phyloP scores from a whole-genome alignment of 23 tunicate species.

The Clavelina lepadiformis region DNA sequence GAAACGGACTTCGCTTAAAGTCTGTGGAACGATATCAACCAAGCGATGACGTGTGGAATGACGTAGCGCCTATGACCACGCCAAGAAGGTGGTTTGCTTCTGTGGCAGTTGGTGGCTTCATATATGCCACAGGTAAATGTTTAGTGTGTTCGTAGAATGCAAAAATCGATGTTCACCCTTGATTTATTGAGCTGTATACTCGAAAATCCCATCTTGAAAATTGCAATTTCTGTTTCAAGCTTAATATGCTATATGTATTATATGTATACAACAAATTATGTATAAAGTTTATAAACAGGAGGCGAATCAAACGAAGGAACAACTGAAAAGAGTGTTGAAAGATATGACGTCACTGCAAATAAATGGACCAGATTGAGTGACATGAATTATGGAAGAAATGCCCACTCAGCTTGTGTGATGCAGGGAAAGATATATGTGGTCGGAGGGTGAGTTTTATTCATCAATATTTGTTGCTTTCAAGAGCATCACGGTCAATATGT shows the following conservation, averaged over 20 bases:
- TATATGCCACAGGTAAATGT: slow-evolving; percentile 37
- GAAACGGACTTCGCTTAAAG: slow-evolving; percentile 3
- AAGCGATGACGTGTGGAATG: slow-evolving; percentile 18
- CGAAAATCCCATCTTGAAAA: too few species aligned
- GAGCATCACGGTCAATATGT: background rate
- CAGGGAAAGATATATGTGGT: slow-evolving; percentile 25
- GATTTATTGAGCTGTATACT: too few species aligned
- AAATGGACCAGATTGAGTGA: slow-evolving; percentile 2
- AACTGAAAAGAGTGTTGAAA: slow-evolving; percentile 19
- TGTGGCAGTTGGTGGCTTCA: slow-evolving; percentile 17
- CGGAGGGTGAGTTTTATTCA: slow-evolving; percentile 29
- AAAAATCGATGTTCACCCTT: too few species aligned
- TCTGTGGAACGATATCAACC: slow-evolving; percentile 19
- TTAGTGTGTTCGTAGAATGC: too few species aligned
- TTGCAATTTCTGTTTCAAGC: too few species aligned
- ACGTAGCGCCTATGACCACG: slow-evolving; percentile 21
- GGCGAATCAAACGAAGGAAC: slow-evolving; percentile 15
- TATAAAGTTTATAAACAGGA: too few species aligned
- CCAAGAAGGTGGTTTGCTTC: slow-evolving; percentile 30
- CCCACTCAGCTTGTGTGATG: slow-evolving; percentile 27
- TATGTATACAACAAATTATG: background rate
- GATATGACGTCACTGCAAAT: slow-evolving; percentile 13
- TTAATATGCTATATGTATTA: too few species aligned
- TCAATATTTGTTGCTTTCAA: background rate
- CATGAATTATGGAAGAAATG: slow-evolving; percentile 18